phyloP scores from a whole-genome alignment of 2,888 invertebrate genomes.

The Atrina japonica region DNA sequence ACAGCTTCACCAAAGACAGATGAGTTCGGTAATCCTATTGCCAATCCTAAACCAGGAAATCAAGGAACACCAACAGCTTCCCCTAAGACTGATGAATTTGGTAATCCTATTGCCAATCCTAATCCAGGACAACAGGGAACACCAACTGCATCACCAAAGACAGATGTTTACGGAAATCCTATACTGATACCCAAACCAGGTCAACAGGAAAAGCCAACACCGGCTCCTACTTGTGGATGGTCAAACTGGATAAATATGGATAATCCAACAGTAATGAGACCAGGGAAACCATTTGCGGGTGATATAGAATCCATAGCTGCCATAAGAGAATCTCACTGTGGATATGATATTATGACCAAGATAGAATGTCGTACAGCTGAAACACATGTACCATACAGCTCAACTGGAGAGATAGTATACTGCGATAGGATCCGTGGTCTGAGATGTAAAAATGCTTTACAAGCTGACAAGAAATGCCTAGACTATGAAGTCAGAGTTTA shows the following conservation, averaged over 20 bases:
- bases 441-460: slow-evolving; percentile 55
- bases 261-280: slow-evolving; percentile 52
- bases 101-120: slow-evolving; percentile 20
- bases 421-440: slow-evolving; percentile 83
- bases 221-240: slow-evolving; percentile 65
- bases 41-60: slow-evolving; percentile 16
- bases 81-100: slow-evolving; percentile 32
- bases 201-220: slow-evolving; percentile 6
- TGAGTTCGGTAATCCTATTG: slow-evolving; percentile 27
- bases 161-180: slow-evolving; percentile 4
- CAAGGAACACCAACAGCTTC: slow-evolving; percentile 43
- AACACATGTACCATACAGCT: slow-evolving; percentile 85
- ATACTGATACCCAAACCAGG: slow-evolving; percentile 38
- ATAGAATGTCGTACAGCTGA: slow-evolving; percentile 89
- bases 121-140: slow-evolving; percentile 14
- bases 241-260: slow-evolving; percentile 75
- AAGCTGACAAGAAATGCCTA: slow-evolving; percentile 61
- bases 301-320: slow-evolving; percentile 73
- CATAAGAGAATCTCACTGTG: slow-evolving; percentile 64
- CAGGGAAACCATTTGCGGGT: slow-evolving; percentile 54
- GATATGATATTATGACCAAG: slow-evolving; percentile 79
- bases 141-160: slow-evolving; percentile 43
- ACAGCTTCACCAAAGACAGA: slow-evolving; percentile 44
- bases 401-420: slow-evolving; percentile 88
- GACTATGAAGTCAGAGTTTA: slow-evolving; percentile 77